phyloP scores from a whole-genome alignment of 2,888 invertebrate genomes.

The Dascillus cervinus region DNA sequence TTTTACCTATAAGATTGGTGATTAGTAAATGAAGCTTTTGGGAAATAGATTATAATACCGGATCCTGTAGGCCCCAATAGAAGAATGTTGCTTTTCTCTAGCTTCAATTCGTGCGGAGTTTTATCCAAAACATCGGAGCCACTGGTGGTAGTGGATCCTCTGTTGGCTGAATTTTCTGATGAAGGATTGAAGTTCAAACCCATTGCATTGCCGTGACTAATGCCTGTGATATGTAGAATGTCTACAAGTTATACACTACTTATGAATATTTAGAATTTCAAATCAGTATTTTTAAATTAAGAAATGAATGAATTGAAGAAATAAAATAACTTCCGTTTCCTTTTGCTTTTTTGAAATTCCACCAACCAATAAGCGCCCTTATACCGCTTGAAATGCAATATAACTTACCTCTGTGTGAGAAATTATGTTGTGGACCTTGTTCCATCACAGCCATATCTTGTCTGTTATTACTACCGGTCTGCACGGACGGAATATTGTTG shows the following conservation, averaged over 20 bases:
- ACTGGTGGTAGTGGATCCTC: slow-evolving; percentile 24
- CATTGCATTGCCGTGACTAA: slow-evolving; percentile 60
- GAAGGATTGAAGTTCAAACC: slow-evolving; percentile 47
- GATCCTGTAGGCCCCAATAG: slow-evolving; percentile 95
- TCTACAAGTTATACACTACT: slow-evolving; percentile 48
- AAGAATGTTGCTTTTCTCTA: slow-evolving; percentile 96
- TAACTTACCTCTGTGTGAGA: slow-evolving; percentile 70
- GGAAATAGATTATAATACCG: slow-evolving; percentile 47
- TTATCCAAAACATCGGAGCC: slow-evolving; percentile 79
- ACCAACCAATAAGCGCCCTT: too few species aligned
- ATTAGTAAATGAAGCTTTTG: slow-evolving; percentile 1
- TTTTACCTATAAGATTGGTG: slow-evolving; percentile 64
- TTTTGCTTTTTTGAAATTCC: too few species aligned
- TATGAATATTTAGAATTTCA: too few species aligned
- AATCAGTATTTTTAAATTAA: too few species aligned
- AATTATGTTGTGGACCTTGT: slow-evolving; percentile 60
- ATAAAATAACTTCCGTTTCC: too few species aligned
- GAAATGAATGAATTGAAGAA: too few species aligned
- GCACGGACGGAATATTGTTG: slow-evolving; percentile 70
- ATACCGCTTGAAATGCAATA: too few species aligned
- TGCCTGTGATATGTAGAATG: slow-evolving; percentile 76
- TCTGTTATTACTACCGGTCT: slow-evolving; percentile 32
- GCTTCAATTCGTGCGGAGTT: slow-evolving; percentile 69
- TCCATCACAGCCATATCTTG: slow-evolving; percentile 51
- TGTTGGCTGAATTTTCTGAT: slow-evolving; percentile 26